phyloP scores from a whole-genome alignment of 1,140 invertebrate species.

The Tetraneura akinire region DNA sequence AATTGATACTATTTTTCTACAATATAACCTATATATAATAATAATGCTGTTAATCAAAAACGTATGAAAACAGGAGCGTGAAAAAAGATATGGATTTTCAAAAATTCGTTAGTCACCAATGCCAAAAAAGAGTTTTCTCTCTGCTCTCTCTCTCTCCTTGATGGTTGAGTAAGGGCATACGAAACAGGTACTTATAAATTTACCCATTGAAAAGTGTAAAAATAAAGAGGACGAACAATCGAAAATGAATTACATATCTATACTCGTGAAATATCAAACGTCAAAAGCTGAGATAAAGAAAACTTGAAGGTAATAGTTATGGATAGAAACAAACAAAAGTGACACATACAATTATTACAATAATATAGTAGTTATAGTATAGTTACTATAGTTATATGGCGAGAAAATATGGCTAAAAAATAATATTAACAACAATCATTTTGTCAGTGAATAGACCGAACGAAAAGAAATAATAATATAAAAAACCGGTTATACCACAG shows the following conservation, averaged over 20 bases:
- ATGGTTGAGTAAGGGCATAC: background rate
- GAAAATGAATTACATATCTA: background rate
- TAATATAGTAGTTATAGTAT: background rate
- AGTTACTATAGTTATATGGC: too few relatives aligned
- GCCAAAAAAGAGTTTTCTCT: background rate
- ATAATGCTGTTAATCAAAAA: too few relatives aligned
- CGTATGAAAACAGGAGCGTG: too few relatives aligned
- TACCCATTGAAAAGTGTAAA: background rate
- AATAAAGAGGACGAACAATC: background rate
- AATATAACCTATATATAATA: too few relatives aligned
- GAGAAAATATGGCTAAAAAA: background rate
- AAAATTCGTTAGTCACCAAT: background rate
- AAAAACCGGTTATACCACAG: background rate
- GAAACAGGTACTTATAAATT: conserved; percentile 5
- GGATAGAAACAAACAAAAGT: background rate
- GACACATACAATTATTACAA: background rate
- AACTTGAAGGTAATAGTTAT: background rate
- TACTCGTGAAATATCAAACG: background rate
- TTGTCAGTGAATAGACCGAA: background rate
- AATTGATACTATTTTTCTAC: too few relatives aligned
- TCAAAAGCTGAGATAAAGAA: background rate
- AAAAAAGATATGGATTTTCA: conserved; percentile 6
- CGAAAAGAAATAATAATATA: background rate
- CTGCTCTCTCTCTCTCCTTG: background rate
- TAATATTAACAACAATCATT: conserved; percentile 2